These are phyloP conservation scores for Dolichallabes microphthalmus DNA, from an alignment of 2,113 vertebrate genomes.

Conservation along the genomic window DNA sequence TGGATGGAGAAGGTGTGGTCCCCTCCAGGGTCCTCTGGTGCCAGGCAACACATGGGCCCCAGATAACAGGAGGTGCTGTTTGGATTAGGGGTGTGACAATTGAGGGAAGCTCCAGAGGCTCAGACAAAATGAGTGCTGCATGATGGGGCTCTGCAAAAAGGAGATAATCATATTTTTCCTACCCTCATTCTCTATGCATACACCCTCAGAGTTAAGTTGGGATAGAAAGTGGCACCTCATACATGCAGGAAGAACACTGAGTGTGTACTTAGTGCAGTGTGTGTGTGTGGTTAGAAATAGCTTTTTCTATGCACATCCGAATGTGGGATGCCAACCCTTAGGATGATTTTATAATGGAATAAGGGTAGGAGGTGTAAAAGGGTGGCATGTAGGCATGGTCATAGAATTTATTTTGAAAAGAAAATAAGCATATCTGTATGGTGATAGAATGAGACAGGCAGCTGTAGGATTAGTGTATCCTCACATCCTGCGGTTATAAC, in stretches of 20 bases:
- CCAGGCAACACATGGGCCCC: constrained; percentile 48
- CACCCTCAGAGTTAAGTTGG: background rate
- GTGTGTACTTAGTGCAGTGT: constrained; percentile 4
- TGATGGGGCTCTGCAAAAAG: constrained; percentile 20
- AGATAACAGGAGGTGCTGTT: constrained; percentile 50
- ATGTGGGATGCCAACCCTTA: constrained; percentile 13
- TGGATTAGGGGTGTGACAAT: constrained; percentile 35
- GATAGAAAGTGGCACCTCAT: background rate
- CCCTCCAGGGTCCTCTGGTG: constrained; percentile 29
- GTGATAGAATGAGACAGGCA: constrained; percentile 4
- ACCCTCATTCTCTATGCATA: background rate
- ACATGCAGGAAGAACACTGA: background rate
- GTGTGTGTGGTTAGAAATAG: background rate
- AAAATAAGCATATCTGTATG: background rate
- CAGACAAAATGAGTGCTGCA: constrained; percentile 1
- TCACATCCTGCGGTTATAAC: constrained; percentile 32
- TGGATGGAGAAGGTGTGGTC: constrained; percentile 19
- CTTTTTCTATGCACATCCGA: background rate
- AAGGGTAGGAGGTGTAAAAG: constrained; percentile 12
- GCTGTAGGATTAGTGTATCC: background rate
- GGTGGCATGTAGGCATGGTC: background rate
- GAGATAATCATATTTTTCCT: constrained; percentile 36
- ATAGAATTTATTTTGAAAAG: constrained; percentile 13
- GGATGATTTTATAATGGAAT: background rate
- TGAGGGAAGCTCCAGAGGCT: constrained; percentile 35